A percentile compares a stretch with the other conserved stretches of the same genome.
Conservation (phyloP, 2,888 invertebrate species). For the Zelleria hepariella region DNA sequence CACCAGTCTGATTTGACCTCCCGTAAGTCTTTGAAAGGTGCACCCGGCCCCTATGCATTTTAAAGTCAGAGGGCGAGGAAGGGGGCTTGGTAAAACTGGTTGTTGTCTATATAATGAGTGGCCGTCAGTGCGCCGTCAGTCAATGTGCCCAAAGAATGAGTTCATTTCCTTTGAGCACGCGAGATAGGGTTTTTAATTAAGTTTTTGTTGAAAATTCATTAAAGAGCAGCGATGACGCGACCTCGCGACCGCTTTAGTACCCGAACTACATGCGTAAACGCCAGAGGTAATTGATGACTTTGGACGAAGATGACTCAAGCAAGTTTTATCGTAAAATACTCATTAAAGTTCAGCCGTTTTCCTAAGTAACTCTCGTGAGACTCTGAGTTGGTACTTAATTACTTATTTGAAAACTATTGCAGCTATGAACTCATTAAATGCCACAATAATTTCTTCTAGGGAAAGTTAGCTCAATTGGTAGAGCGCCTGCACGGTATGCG, state of each 20-base stretch:
- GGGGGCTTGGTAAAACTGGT: constrained; percentile 40
- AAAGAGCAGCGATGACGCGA: constrained; percentile 47
- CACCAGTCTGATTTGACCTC: constrained; percentile 41
- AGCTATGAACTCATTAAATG: background rate
- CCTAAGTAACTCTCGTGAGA: background rate
- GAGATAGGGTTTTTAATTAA: constrained; percentile 72
- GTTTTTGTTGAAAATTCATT: constrained; percentile 72
- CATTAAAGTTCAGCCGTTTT: background rate
- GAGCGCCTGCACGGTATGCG: too few relatives aligned
- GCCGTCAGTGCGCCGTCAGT: constrained; percentile 64
- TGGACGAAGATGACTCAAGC: constrained; percentile 4
- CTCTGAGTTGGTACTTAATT: background rate
- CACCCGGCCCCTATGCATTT: constrained; percentile 31
- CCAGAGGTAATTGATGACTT: constrained; percentile 59
- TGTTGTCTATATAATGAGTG: constrained; percentile 50
- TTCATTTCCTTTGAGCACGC: constrained; percentile 70
- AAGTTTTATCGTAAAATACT: constrained; percentile 9
- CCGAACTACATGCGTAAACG: constrained; percentile 50
- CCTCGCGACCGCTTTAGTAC: constrained; percentile 27
- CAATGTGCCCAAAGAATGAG: constrained; percentile 65
- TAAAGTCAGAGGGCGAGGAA: constrained; percentile 28
- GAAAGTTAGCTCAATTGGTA: background rate
- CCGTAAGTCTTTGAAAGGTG: constrained; percentile 32
- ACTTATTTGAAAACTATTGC: background rate
- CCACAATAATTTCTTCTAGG: background rate